phyloP scores from a whole-genome alignment of 2,797 vertebrate species.

The Hoplostethus atlanticus region DNA sequence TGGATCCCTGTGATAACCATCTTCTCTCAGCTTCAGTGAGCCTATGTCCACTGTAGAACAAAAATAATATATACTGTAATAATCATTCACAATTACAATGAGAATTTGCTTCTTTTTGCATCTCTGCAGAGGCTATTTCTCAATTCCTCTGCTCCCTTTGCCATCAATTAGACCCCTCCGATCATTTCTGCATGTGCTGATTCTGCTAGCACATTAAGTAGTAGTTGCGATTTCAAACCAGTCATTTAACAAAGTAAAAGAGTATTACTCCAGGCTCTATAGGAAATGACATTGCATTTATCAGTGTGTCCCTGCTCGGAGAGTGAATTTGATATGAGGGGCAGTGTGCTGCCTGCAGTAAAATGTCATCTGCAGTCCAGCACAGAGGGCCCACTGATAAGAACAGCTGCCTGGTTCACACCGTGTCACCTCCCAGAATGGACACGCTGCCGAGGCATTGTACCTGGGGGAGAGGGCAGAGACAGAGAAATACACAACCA shows the following conservation, averaged over 20 bases:
- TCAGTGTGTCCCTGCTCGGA: slow-evolving; percentile 45
- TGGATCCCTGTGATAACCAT: slow-evolving; percentile 75
- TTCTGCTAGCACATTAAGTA: slow-evolving; percentile 55
- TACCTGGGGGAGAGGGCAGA: slow-evolving; percentile 27
- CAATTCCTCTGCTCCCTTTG: slow-evolving; percentile 20
- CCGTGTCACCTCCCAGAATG: slow-evolving; percentile 38
- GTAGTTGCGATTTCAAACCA: slow-evolving; percentile 58
- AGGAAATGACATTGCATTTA: slow-evolving; percentile 62
- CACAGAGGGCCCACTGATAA: slow-evolving; percentile 40
- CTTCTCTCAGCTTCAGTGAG: slow-evolving; percentile 36
- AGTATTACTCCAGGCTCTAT: slow-evolving; percentile 52
- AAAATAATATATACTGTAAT: slow-evolving; percentile 54
- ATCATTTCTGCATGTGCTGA: slow-evolving; percentile 60
- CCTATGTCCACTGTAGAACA: slow-evolving; percentile 29
- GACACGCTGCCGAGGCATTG: slow-evolving; percentile 29
- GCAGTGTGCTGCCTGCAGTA: slow-evolving; percentile 23
- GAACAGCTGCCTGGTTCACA: slow-evolving; percentile 39
- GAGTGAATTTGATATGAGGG: slow-evolving; percentile 40
- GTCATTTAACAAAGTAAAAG: slow-evolving; percentile 61
- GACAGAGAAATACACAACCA: slow-evolving; percentile 9
- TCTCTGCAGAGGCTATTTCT: slow-evolving; percentile 31
- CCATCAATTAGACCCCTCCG: slow-evolving; percentile 31
- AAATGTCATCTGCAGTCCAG: slow-evolving; percentile 52
- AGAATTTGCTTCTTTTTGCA: slow-evolving; percentile 38
- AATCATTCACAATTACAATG: slow-evolving; percentile 48